phyloP scores from a whole-genome alignment of 2,113 vertebrate species.

The Herpetotheres cachinnans region DNA sequence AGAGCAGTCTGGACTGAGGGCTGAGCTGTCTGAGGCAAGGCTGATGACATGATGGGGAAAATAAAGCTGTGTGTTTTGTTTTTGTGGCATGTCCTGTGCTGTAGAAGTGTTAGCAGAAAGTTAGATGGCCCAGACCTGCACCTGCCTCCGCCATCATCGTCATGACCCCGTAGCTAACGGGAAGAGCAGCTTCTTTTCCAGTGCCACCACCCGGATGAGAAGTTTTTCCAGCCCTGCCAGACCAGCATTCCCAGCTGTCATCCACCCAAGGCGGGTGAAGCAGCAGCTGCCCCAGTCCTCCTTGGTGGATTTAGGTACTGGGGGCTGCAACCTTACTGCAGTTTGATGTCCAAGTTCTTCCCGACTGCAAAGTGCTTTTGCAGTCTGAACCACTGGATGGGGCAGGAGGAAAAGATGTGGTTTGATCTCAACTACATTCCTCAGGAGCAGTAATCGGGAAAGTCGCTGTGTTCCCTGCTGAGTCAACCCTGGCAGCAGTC shows the following conservation, averaged over 20 bases:
- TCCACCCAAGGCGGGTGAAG: background rate
- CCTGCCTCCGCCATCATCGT: background rate
- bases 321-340: accelerated
- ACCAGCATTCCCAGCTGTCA: background rate
- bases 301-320: background rate
- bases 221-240: background rate
- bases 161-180: background rate
- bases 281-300: background rate
- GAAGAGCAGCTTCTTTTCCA: background rate
- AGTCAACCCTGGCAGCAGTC: background rate
- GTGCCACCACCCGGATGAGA: accelerated
- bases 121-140: accelerated
- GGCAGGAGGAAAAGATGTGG: background rate
- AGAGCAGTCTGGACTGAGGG: background rate
- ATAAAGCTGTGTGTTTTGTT: background rate
- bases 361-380: background rate
- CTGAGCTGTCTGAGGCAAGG: background rate
- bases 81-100: accelerated
- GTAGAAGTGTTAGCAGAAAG: background rate
- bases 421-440: accelerated
- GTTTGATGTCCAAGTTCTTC: background rate
- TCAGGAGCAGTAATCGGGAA: background rate
- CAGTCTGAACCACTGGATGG: constrained; percentile 20
- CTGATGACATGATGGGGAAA: background rate
- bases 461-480: accelerated